Evolutionary conservation across 2,797 vertebrate genomes (phyloP).

Genomic region (Acanthurus leucopareius): DNA sequence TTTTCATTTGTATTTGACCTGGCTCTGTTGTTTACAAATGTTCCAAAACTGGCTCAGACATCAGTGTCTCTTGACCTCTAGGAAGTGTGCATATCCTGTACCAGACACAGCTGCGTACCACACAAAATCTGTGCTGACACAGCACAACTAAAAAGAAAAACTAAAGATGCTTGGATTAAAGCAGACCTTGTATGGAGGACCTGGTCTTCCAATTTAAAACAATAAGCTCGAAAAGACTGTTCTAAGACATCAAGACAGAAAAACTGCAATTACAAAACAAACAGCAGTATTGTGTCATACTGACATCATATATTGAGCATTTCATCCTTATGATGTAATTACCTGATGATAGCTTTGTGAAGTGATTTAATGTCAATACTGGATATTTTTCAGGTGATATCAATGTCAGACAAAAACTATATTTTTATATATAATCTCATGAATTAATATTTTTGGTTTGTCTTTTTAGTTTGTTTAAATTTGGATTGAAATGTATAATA

Average conservation of each 20-base stretch:
- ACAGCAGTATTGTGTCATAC: not conserved
- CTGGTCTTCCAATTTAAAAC: not conserved
- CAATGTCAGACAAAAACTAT: too few relatives aligned
- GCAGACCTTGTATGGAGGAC: not conserved
- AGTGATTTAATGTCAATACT: too few relatives aligned
- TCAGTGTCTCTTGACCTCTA: conserved; percentile 39
- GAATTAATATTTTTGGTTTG: too few relatives aligned
- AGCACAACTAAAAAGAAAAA: not conserved
- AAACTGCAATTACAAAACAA: not conserved
- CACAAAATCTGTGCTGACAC: not conserved
- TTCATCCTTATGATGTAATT: too few relatives aligned
- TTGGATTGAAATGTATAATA: too few relatives aligned
- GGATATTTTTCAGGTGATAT: too few relatives aligned
- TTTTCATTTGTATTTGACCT: conserved; percentile 30
- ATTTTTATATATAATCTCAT: too few relatives aligned
- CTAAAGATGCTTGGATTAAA: not conserved
- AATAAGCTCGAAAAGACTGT: not conserved
- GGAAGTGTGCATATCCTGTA: conserved; percentile 66
- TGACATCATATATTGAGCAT: not conserved
- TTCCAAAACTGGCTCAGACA: conserved; percentile 6
- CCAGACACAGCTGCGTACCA: conserved; percentile 48
- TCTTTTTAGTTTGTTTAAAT: too few relatives aligned
- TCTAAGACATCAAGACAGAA: not conserved
- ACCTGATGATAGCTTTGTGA: too few relatives aligned
- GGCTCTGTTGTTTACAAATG: conserved; percentile 15